Conservation (phyloP, 2,113 vertebrate genomes). For the Thamnophis sirtalis region DNA sequence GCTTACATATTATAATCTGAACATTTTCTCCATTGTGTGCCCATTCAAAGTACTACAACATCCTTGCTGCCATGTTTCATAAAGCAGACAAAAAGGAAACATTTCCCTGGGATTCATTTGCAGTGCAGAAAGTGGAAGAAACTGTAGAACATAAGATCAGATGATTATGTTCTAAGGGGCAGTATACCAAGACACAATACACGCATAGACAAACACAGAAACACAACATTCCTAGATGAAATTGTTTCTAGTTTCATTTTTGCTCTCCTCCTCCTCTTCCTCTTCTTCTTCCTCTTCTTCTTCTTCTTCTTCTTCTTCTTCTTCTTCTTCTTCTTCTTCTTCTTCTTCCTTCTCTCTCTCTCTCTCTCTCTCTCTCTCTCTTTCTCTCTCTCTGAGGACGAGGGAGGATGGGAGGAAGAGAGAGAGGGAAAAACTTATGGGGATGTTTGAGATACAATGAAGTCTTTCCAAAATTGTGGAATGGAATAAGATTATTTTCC, state of each 20-base stretch:
- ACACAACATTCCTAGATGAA: not conserved
- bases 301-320: too few relatives aligned
- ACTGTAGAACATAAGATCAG: not conserved
- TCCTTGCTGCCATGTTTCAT: not conserved
- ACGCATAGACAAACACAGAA: not conserved
- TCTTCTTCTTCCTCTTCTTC: too few relatives aligned
- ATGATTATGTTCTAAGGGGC: not conserved
- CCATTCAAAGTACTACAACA: not conserved
- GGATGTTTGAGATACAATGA: not conserved
- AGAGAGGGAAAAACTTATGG: rapidly evolving
- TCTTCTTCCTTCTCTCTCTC: not conserved
- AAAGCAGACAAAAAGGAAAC: not conserved
- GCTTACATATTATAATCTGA: not conserved
- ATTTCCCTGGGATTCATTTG: not conserved
- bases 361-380: too few relatives aligned
- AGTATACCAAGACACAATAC: not conserved
- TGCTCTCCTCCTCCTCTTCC: too few relatives aligned
- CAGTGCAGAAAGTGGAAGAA: not conserved
- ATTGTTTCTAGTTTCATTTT: not conserved
- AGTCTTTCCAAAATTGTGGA: not conserved
- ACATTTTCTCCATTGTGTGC: not conserved
- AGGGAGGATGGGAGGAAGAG: not conserved
- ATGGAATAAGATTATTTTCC: not conserved
- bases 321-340: too few relatives aligned
- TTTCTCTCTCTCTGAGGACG: too few relatives aligned